These are phyloP conservation scores for Papilio protenor DNA, from an alignment of 2,888 invertebrate species.

Conservation along the genomic window DNA sequence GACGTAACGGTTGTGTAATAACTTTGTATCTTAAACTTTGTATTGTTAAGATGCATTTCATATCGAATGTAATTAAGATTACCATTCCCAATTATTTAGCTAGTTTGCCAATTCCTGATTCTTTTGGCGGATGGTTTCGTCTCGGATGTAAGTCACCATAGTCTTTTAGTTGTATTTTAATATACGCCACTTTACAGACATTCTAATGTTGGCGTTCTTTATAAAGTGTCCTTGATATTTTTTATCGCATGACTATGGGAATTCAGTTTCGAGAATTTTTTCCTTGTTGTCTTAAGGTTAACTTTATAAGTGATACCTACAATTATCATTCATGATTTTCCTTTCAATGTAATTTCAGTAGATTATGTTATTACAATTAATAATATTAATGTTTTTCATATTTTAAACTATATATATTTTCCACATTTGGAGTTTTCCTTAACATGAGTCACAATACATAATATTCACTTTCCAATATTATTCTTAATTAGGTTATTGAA, in stretches of 20 bases:
- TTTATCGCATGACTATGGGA: not conserved
- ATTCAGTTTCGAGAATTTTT: not conserved
- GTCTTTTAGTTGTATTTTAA: not conserved
- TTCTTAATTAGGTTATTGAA: not conserved
- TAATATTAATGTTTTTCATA: no score
- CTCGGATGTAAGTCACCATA: slow-evolving; percentile 87
- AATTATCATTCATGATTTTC: no score
- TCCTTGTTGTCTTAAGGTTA: slow-evolving; percentile 1
- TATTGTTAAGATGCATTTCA: slow-evolving; percentile 87
- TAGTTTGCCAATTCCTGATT: slow-evolving; percentile 92
- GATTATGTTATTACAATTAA: no score
- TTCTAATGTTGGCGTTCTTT: not conserved
- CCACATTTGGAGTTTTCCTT: no score
- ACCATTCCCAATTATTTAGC: slow-evolving; percentile 93
- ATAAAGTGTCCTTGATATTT: slow-evolving; percentile 8
- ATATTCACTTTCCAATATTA: no score
- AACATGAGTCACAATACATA: no score
- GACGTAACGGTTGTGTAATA: slow-evolving; percentile 22
- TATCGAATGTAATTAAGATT: slow-evolving; percentile 91
- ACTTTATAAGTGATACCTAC: not conserved
- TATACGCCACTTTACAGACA: not conserved
- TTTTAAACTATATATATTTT: no score
- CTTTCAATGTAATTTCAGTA: no score
- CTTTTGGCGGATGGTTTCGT: slow-evolving; percentile 93
- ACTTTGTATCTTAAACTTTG: slow-evolving; percentile 10